Evolutionary conservation across 2,113 vertebrate genomes (phyloP).

Genomic region (Pterocles gutturalis): DNA sequence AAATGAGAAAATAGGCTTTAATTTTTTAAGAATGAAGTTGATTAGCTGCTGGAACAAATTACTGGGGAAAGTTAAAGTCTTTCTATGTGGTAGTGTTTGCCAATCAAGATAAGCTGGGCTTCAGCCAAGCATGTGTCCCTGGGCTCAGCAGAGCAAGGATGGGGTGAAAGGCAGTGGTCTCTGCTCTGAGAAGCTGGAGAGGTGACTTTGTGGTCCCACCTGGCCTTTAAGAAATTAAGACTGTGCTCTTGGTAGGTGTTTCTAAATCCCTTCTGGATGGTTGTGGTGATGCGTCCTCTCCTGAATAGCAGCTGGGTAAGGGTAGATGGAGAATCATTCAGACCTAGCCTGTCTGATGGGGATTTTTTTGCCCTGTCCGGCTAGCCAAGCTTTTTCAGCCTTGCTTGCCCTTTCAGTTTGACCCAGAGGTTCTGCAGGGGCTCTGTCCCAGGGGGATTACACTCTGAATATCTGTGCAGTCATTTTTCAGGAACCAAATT

Average conservation of each 20-base stretch:
- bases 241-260: neutral
- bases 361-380: neutral
- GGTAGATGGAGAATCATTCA: rapidly evolving
- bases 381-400: neutral
- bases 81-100: neutral
- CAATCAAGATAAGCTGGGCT: neutral
- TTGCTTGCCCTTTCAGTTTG: too few species aligned
- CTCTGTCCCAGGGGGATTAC: neutral
- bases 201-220: neutral
- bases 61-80: neutral
- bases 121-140: neutral
- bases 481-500: neutral
- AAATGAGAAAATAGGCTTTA: constrained; percentile 17
- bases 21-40: constrained; percentile 47
- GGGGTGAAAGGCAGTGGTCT: neutral
- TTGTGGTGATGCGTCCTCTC: neutral
- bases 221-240: neutral
- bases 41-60: constrained; percentile 52
- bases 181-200: neutral
- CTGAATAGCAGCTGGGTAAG: neutral
- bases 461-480: neutral
- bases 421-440: neutral
- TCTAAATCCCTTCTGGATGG: neutral
- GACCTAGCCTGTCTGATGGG: neutral
- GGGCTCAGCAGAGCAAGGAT: neutral